Evolutionary conservation across 2,888 invertebrate species (phyloP).

Genomic region (Diabrotica balteata): DNA sequence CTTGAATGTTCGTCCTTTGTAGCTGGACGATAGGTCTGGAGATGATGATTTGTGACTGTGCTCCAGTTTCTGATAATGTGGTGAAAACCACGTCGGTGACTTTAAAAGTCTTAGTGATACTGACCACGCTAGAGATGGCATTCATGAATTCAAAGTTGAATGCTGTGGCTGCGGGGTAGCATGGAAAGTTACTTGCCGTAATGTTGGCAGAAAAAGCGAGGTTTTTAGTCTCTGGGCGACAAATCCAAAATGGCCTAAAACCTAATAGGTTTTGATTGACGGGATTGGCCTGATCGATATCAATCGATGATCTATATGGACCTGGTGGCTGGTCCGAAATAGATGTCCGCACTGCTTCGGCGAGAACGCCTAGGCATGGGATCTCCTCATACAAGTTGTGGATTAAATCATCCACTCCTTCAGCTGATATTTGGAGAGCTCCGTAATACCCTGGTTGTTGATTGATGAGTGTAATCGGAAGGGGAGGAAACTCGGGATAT

Average conservation of each 20-base stretch:
- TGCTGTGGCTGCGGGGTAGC: not conserved
- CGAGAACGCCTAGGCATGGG: too few species aligned
- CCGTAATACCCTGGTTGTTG: not conserved
- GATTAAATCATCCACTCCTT: not conserved
- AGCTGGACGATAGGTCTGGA: too few species aligned
- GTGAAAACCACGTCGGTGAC: too few species aligned
- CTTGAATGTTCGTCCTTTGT: too few species aligned
- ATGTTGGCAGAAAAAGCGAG: slow-evolving; percentile 7
- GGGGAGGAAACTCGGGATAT: slow-evolving; percentile 19
- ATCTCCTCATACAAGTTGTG: slow-evolving; percentile 25
- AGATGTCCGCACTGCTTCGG: slow-evolving; percentile 16
- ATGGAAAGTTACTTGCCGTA: slow-evolving; percentile 2
- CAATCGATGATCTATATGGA: not conserved
- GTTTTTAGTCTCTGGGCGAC: slow-evolving; percentile 18
- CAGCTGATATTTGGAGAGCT: not conserved
- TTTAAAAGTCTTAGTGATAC: too few species aligned
- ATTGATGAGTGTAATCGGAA: not conserved
- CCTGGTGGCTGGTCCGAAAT: slow-evolving; percentile 15
- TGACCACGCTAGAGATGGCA: too few species aligned
- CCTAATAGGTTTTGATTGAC: too few species aligned
- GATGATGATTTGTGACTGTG: too few species aligned
- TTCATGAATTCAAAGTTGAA: slow-evolving; percentile 17
- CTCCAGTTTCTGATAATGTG: too few species aligned
- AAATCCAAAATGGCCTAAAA: not conserved
- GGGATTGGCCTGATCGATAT: not conserved